Base-by-base conservation (phyloP, 1,140 invertebrate species). In the Macrotrachela quadricornifera region DNA sequence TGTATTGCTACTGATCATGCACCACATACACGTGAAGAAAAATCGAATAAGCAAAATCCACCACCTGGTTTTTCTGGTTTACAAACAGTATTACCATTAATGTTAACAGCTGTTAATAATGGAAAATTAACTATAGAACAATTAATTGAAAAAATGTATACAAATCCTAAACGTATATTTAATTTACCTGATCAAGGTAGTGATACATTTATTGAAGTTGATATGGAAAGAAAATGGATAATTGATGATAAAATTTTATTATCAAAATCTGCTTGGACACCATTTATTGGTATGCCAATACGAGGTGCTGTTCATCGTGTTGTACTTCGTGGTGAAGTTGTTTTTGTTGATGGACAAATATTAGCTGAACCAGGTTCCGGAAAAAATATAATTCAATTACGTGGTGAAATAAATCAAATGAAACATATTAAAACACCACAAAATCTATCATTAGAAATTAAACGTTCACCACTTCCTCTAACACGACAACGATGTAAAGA, bases 1-100 rank as follows among this genome's bases (percentile, higher is more conserved):
- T 82, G 87, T 57, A 96, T 99, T 73, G 91, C 91, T 3, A 96
- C 94, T 4, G 94, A 99, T 73, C 94, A 99, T 73, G 55, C 44
- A n/a, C 56, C 56, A 1, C 56, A 57, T 36, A 57, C 56, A 18
- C 10, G 45, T 13, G 48, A 51, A n/a, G 54, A 51, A 46, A 87
- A 72, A 92, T 97, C 0, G 71, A 49, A 55, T 18, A 21, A 43
- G 10, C 21, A 47, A 0, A 37, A 37, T 11, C 61, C 65, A n/a
- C 67, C 67, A 4, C 65, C 67, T 13, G 94, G 94, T 8, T 99
- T 84, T 67, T 91, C 94, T 1, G 91, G 92, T 0, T 68, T 99
- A 16, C 91, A 99, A 74, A 97, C 91, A 2, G 91, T 96, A 71
- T 71, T 99, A 18, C 91, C 92, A 0, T 72, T 99, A 8, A 73